Evolutionary conservation across 2,888 invertebrate species (phyloP).

Genomic region (Scotopteryx bipunctaria): DNA sequence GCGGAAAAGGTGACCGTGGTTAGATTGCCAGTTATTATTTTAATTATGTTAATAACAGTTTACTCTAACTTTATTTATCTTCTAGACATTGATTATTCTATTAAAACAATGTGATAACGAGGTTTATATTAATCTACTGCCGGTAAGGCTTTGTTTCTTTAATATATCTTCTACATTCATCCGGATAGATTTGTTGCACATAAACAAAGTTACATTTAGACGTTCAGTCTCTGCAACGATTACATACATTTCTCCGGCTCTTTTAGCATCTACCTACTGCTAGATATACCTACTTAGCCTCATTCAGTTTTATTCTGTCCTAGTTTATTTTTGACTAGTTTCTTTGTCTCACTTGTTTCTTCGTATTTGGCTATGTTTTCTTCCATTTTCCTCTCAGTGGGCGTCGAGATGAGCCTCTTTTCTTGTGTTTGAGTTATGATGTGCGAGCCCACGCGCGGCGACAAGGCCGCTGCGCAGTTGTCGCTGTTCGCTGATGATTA

Average conservation of each 20-base stretch:
- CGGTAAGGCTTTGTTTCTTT: too few species aligned
- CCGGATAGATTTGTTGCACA: too few species aligned
- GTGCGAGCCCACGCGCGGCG: constrained; percentile 67
- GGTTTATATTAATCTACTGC: constrained; percentile 18
- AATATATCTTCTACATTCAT: too few species aligned
- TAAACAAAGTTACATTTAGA: too few species aligned
- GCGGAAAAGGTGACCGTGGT: constrained; percentile 48
- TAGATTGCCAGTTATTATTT: constrained; percentile 35
- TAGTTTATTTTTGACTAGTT: neutral
- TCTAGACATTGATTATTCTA: constrained; percentile 17
- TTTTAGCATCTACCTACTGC: neutral
- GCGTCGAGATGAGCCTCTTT: constrained; percentile 59
- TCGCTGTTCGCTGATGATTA: constrained; percentile 72
- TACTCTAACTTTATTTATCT: constrained; percentile 15
- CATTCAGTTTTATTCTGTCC: neutral
- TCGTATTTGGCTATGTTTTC: constrained; percentile 23
- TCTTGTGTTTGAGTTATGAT: constrained; percentile 63
- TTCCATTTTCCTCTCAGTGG: constrained; percentile 34
- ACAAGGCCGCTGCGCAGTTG: constrained; percentile 77
- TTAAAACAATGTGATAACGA: constrained; percentile 31
- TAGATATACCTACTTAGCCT: neutral
- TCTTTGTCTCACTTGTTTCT: neutral
- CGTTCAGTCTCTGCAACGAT: neutral
- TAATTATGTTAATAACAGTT: constrained; percentile 35
- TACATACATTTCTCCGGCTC: neutral